These are phyloP conservation scores for Tenodera sinensis DNA, from an alignment of 2,888 invertebrate genomes.

Conservation along the genomic window DNA sequence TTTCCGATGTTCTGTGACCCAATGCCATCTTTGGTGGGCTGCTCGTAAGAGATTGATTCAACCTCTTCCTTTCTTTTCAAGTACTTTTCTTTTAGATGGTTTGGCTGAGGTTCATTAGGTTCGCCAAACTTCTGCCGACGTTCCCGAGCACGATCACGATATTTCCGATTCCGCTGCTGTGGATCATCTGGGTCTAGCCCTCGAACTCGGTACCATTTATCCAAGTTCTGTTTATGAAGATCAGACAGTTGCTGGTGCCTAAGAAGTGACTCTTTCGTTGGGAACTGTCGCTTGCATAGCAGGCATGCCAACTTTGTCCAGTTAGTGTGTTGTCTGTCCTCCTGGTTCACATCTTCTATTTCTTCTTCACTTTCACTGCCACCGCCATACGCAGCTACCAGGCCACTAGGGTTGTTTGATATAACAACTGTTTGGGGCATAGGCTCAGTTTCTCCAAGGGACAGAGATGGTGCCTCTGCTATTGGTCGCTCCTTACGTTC, in stretches of 20 bases:
- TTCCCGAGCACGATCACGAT: slow-evolving; percentile 95
- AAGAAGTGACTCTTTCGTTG: slow-evolving; percentile 78
- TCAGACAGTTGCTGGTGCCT: slow-evolving; percentile 90
- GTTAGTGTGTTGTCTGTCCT: slow-evolving; percentile 60
- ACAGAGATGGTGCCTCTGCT: neutral
- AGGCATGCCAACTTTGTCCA: slow-evolving; percentile 88
- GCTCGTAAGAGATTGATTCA: slow-evolving; percentile 46
- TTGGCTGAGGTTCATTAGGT: slow-evolving; percentile 73
- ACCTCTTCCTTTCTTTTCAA: slow-evolving; percentile 52
- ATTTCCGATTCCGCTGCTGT: slow-evolving; percentile 51
- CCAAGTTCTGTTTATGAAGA: slow-evolving; percentile 87
- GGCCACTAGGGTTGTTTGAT: slow-evolving; percentile 18
- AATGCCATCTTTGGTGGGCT: slow-evolving; percentile 63
- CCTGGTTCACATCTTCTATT: slow-evolving; percentile 59
- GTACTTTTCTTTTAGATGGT: slow-evolving; percentile 69
- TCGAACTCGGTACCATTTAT: slow-evolving; percentile 48
- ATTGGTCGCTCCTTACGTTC: slow-evolving; percentile 62
- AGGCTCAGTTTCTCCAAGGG: neutral
- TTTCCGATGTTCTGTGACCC: slow-evolving; percentile 91
- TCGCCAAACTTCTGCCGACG: slow-evolving; percentile 89
- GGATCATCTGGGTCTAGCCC: slow-evolving; percentile 48
- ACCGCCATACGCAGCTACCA: slow-evolving; percentile 76
- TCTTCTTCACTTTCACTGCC: slow-evolving; percentile 68
- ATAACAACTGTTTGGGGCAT: neutral
- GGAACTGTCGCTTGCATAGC: slow-evolving; percentile 92